Evolutionary conservation across 2,888 invertebrate species (phyloP).

Genomic region (Tenthredo notha): DNA sequence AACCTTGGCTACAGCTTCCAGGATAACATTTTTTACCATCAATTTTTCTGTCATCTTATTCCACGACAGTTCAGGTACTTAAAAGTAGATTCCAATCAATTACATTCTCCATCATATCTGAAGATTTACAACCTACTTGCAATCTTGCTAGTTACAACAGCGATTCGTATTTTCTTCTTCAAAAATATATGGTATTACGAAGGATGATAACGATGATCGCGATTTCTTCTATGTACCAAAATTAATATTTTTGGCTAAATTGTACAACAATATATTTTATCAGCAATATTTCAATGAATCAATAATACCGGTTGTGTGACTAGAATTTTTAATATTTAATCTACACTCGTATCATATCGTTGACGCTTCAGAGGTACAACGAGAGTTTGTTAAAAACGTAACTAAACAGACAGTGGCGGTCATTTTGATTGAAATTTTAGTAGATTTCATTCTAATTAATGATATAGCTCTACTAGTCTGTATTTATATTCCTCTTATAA

Average conservation of each 20-base stretch:
- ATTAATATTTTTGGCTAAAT: not conserved
- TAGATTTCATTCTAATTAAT: not conserved
- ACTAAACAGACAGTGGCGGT: not conserved
- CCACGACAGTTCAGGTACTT: not conserved
- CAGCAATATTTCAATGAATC: not conserved
- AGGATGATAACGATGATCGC: not conserved
- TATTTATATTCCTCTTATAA: not conserved
- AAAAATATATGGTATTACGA: not conserved
- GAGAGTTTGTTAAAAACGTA: not conserved
- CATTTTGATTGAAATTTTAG: not conserved
- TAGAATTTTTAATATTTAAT: not conserved
- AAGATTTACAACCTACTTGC: not conserved
- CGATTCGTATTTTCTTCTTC: not conserved
- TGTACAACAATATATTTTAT: not conserved
- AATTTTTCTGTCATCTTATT: not conserved
- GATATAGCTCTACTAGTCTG: not conserved
- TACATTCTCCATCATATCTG: not conserved
- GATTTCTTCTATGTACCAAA: not conserved
- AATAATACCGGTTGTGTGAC: not conserved
- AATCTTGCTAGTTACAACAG: not conserved
- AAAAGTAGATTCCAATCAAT: not conserved
- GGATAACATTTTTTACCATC: conserved; percentile 2
- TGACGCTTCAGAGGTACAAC: not conserved
- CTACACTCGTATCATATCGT: not conserved
- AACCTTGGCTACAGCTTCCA: conserved; percentile 2